Conservation (phyloP, 1,140 invertebrate species). For the Drosophila seguyi region DNA sequence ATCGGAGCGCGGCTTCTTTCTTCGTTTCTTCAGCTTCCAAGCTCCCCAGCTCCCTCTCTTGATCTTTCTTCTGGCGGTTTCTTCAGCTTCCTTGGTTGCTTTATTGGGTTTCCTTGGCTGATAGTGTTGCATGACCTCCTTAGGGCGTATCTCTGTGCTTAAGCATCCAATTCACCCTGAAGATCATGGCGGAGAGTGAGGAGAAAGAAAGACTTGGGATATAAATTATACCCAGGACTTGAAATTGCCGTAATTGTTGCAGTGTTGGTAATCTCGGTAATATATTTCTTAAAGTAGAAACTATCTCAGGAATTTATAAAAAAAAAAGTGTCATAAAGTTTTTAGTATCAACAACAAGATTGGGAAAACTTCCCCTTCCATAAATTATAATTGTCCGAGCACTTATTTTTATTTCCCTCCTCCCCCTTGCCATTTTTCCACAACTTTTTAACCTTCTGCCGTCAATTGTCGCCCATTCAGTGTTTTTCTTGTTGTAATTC, state of each 20-base stretch:
- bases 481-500: slow-evolving; percentile 40
- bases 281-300: not conserved
- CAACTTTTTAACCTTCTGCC: slow-evolving; percentile 36
- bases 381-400: not conserved
- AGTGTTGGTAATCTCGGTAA: not conserved
- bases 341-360: too few species aligned
- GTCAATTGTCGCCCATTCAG: slow-evolving; percentile 71
- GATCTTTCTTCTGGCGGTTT: slow-evolving; percentile 29
- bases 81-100: slow-evolving; percentile 11
- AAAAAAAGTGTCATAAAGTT: not conserved
- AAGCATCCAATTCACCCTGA: slow-evolving; percentile 47
- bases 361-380: not conserved
- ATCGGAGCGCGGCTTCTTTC: slow-evolving; percentile 33
- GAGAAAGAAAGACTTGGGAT: slow-evolving; percentile 6
- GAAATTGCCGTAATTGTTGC: slow-evolving; percentile 16
- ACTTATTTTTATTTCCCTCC: not conserved
- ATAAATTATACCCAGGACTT: slow-evolving; percentile 1
- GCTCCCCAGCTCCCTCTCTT: slow-evolving; percentile 11
- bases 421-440: not conserved
- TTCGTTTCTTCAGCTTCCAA: slow-evolving; percentile 3
- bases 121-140: slow-evolving; percentile 69
- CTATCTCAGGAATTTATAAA: not conserved
- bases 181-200: slow-evolving; percentile 41
- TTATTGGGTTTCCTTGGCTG: slow-evolving; percentile 28
- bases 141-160: slow-evolving; percentile 77